Evolutionary conservation across 2,888 invertebrate genomes (phyloP).

Genomic region (Nymphalis c-album): DNA sequence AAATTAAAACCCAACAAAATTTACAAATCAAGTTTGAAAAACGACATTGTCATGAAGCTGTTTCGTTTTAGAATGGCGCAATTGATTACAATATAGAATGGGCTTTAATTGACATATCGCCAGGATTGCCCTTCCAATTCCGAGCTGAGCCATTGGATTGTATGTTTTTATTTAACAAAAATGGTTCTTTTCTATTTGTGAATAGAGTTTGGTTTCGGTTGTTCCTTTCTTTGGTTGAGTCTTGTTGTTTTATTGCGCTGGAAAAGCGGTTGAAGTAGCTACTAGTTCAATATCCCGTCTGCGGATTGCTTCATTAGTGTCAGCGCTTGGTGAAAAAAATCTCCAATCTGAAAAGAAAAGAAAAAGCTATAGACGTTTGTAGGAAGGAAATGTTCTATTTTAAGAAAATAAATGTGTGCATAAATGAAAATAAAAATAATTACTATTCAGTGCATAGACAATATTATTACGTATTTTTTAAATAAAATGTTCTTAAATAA

Average conservation of each 20-base stretch:
- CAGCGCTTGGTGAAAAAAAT: conserved; percentile 67
- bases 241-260: conserved; percentile 71
- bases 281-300: conserved; percentile 76
- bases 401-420: not conserved
- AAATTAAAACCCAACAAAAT: conserved; percentile 27
- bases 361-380: conserved; percentile 43
- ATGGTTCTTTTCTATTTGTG: conserved; percentile 48
- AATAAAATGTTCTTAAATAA: no score
- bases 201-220: conserved; percentile 59
- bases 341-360: conserved; percentile 70
- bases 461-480: no score
- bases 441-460: no score
- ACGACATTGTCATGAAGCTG: conserved; percentile 67
- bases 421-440: no score
- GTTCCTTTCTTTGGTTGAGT: conserved; percentile 49
- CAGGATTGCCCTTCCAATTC: conserved; percentile 63
- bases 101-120: conserved; percentile 74
- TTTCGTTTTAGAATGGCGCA: conserved; percentile 61
- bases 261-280: conserved; percentile 61
- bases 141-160: conserved; percentile 52
- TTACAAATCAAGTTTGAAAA: conserved; percentile 70
- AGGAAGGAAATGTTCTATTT: not conserved
- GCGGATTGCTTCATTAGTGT: conserved; percentile 78
- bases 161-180: conserved; percentile 46
- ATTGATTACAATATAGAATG: conserved; percentile 63